Evolutionary conservation across 2,113 vertebrate genomes (phyloP), one percentile per base, ranked within the genome.

Genomic region (Sardina pilchardus): DNA sequence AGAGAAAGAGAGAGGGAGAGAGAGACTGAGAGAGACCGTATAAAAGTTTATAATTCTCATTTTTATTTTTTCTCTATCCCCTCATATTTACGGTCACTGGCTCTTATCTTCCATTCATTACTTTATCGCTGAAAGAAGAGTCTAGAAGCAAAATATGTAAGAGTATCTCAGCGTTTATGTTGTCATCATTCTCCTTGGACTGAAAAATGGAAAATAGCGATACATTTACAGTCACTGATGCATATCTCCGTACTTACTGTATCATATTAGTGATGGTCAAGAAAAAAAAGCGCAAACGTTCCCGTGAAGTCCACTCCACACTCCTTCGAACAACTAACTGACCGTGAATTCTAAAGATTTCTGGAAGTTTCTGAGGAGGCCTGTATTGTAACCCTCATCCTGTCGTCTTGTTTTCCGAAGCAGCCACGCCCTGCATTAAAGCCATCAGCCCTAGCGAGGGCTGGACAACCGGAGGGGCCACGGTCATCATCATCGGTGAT

Each of bases 371-470:
- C 30, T 85, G 82, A 42, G 7, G 34, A 43, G 44, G 34, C 10
- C 17, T 82, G 81, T 42, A 44, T 85, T 85, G 63, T 83, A 42
- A 53, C 83, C 86, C 90, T 87, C 81, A 88, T 85, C 82, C 34
- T 82, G 84, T 90, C 14, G 9, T 81, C 91, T 85, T 87, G 92
- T 82, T 81, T n/a, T 91, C 89, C 92, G 91, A 96, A 98, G 97
- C 97, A 94, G 97, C 97, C 91, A 97, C 97, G 83, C 97, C 97
- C 83, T 98, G 97, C 96, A 98, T 98, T 94, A 98, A 99, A 90
- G 97, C 97, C 92, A 97, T 99, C 94, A 99, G 97, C 89, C 97
- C 97, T 0, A 97, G 97, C 67, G 97, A 99, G 88, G 97, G 97
- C 86, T 99, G 97, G 97, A 98, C 97, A 78, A 98, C 97, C 0